A percentile compares a stretch with the other conserved stretches of the same genome.
phyloP scores from a whole-genome alignment of 2,888 invertebrate genomes.

The Limnephilus auricula region DNA sequence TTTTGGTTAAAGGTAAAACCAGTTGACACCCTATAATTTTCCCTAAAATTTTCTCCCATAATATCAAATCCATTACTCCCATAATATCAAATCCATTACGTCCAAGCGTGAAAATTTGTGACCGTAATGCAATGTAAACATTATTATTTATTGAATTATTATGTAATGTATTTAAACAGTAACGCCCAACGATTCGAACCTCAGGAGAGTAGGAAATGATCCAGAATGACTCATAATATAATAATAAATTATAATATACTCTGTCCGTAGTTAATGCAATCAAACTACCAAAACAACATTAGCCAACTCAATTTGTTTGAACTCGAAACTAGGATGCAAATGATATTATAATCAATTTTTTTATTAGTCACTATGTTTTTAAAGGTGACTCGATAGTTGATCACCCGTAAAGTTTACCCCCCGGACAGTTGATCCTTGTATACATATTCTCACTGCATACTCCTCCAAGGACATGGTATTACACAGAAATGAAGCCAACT shows the following conservation, averaged over 20 bases:
- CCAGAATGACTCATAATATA: background rate
- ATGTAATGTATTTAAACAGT: background rate
- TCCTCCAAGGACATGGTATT: no score
- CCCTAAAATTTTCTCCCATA: no score
- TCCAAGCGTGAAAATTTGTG: background rate
- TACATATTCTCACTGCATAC: no score
- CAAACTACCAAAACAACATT: background rate
- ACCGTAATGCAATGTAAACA: background rate
- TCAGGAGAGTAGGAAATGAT: background rate
- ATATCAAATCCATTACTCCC: background rate
- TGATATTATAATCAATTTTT: background rate
- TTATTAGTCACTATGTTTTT: no score
- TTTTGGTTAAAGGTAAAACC: background rate
- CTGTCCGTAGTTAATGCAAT: background rate
- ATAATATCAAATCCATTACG: background rate
- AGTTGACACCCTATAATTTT: no score
- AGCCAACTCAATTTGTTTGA: background rate
- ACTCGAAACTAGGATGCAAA: background rate
- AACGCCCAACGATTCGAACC: background rate
- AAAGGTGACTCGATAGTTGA: no score
- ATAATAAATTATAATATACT: background rate
- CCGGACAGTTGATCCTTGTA: no score
- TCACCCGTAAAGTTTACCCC: no score
- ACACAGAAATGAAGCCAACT: no score
- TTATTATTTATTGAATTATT: background rate